Base-by-base conservation (phyloP, 2,113 vertebrate species). In the Xenopus borealis region DNA sequence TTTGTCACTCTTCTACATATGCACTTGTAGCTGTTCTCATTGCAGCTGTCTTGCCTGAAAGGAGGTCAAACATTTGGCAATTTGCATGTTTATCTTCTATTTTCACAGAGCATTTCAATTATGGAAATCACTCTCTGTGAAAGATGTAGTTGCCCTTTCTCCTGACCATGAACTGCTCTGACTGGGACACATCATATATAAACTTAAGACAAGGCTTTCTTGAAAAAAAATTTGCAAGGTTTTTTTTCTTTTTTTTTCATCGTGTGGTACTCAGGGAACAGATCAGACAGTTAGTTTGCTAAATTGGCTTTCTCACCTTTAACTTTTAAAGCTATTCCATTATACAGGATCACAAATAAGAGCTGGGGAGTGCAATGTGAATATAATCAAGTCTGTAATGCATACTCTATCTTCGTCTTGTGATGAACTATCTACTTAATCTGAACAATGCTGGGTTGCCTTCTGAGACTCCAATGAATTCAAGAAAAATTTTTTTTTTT, bases 51-150 rank as follows among this genome's bases (percentile, higher is more conserved):
- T 58, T 58, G 17, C 50, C 10, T 53, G 33, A 40, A 58, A 58
- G 17, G 9, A 58, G 55, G 16, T 58, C 9, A 58, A 19, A 80
- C 76, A 79, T 77, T 58, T 3, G 12, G 19, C 61, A 33, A 80
- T 80, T 73, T 81, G 62, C 63, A 78, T 78, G 62, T 77, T 75
- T 67, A 59, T 81, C 79, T 82, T 45, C 30, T 80, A 68, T 71
- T 81, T 81, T 79, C 72, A 6, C 72, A 91, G 91, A 88, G 85
- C 69, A 84, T 90, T 81, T 79, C 80, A 75, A 83, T 89, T 80
- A 92, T 86, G 87, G 89, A 91, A 79, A 83, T 47, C 0, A 85
- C 90, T 83, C 83, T 90, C 5, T 80, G 88, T 75, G 88, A 91
- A 80, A 86, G 83, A 78, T 84, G 81, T 81, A 88, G 88, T 53